Base-by-base conservation (phyloP, 2,888 invertebrate species). In the Dascillus cervinus region DNA sequence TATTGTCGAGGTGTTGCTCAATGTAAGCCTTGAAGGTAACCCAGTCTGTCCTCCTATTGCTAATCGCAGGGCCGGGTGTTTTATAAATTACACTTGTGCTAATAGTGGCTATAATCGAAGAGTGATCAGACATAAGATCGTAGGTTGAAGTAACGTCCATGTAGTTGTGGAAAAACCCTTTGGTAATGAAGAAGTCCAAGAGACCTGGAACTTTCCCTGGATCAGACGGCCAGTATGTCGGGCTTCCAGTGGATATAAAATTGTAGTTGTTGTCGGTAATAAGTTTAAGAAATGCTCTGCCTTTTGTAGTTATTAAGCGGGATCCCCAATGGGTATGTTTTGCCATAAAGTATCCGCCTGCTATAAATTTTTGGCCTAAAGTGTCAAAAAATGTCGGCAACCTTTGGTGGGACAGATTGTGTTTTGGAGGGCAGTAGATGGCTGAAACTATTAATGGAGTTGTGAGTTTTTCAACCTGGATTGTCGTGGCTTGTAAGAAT, bases 161-260 rank as follows among this genome's bases (percentile, higher is more conserved):
- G 10, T 29, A 29, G n/a, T 11, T 29, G 8, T 4, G 2, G 2
- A 22, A 20, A 12, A 29, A 9, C 10, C 29, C 29, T 6, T 29
- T 29, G 9, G 21, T 11, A 3, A 29, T 29, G 13, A 29, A 21
- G 21, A 29, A 19, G 12, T 27, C 19, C 9, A 27, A 19, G 4
- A 27, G n/a, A 28, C 21, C 28, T 6, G 12, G 28, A 12, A 22
- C 19, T 22, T 30, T 30, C 17, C 19, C 17, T 6, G 5, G 11
- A 24, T 24, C 24, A 3, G 30, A 19, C 11, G 24, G 30, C 30
- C 30, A 30, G 24, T 30, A 30, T 13, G 22, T 30, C 10, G 30
- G 17, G 9, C 10, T 30, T n/a, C 30, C 24, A n/a, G 30, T 17
- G 3, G 30, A 24, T 5, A 15, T 8, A 15, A 6, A 13, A 11